These are phyloP conservation scores for Chirona hameri DNA, from an alignment of 2,888 invertebrate genomes.

Conservation along the genomic window DNA sequence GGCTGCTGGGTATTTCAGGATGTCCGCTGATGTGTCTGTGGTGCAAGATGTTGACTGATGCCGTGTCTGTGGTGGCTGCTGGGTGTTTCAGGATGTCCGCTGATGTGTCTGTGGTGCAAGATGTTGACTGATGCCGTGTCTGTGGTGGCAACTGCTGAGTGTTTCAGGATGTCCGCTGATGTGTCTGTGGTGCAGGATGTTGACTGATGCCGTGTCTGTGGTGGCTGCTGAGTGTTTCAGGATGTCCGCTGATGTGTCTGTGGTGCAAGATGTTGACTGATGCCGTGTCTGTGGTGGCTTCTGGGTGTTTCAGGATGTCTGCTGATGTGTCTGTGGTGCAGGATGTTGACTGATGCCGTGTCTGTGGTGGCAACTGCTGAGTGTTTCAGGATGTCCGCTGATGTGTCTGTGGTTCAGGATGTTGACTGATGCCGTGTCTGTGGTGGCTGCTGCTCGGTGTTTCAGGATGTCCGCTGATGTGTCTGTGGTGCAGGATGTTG, in stretches of 20 bases:
- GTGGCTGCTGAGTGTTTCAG: neutral
- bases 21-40: neutral
- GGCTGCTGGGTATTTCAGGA: neutral
- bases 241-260: neutral
- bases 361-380: neutral
- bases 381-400: neutral
- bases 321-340: conserved; percentile 40
- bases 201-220: conserved; percentile 42
- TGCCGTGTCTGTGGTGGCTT: neutral
- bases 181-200: conserved; percentile 53
- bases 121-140: conserved; percentile 51
- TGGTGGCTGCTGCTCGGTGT: neutral
- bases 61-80: neutral
- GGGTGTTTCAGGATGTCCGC: neutral
- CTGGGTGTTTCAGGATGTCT: neutral
- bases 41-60: conserved; percentile 55
- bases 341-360: conserved; percentile 54
- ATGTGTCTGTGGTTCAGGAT: conserved; percentile 51
- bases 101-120: conserved; percentile 45
- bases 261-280: conserved; percentile 55
- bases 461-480: neutral
- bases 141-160: neutral
- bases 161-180: neutral
- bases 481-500: conserved; percentile 55
- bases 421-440: conserved; percentile 46